Conservation (phyloP, 2,888 invertebrate species). For the Hyles lineata region DNA sequence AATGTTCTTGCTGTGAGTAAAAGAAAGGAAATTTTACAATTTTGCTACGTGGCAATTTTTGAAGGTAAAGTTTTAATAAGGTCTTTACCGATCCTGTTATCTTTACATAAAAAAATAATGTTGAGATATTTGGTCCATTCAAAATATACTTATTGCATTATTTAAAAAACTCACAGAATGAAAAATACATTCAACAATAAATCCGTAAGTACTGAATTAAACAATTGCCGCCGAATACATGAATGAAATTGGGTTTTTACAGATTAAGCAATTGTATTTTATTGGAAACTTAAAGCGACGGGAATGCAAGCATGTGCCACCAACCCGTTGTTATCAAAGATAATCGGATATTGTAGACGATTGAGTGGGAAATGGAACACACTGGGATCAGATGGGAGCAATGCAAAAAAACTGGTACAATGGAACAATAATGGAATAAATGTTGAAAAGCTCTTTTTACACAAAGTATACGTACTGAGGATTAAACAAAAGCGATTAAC, state of each 20-base stretch:
- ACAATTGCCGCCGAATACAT: too few relatives aligned
- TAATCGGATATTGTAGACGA: slow-evolving; percentile 7
- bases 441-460: not conserved
- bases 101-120: not conserved
- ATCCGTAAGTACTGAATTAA: not conserved
- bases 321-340: slow-evolving; percentile 3
- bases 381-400: not conserved
- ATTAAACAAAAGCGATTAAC: not conserved
- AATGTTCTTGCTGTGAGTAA: not conserved
- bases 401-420: not conserved
- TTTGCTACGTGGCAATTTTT: not conserved
- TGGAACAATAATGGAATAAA: not conserved
- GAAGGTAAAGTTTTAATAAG: slow-evolving; percentile 4
- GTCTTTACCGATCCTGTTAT: not conserved
- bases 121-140: not conserved
- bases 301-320: not conserved
- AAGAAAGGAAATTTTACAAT: not conserved
- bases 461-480: not conserved
- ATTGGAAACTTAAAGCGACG: not conserved
- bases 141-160: not conserved
- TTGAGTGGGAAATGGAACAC: slow-evolving; percentile 4
- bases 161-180: too few relatives aligned
- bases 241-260: not conserved
- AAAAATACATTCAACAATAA: not conserved
- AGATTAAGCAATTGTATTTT: not conserved